Percentiles rank a stretch among this genome's conserved stretches.
phyloP scores from a whole-genome alignment of 2,113 vertebrate genomes.

The Eurystomus gularis region DNA sequence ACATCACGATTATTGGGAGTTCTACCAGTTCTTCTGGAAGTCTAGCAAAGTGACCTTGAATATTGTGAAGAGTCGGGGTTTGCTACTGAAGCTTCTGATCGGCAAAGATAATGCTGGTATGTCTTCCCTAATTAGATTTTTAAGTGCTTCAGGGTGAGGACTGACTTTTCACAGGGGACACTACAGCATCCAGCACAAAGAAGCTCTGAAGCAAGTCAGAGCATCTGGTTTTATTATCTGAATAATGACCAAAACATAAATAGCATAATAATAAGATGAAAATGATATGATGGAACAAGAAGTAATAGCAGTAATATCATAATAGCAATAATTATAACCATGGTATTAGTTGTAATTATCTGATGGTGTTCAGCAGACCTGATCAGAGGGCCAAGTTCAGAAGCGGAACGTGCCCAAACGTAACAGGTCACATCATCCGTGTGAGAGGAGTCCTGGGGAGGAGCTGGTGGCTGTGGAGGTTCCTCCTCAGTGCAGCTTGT shows the following conservation, averaged over 20 bases:
- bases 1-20: neutral
- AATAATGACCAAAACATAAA: neutral
- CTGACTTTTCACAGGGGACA: constrained; percentile 1
- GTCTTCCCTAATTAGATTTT: constrained; percentile 30
- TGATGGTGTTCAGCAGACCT: neutral
- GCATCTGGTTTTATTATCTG: constrained; percentile 7
- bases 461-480: neutral
- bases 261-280: neutral
- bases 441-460: neutral
- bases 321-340: neutral
- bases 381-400: neutral
- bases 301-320: neutral
- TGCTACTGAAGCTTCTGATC: neutral
- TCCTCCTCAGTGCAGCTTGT: neutral
- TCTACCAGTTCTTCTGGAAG: neutral
- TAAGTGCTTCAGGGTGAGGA: neutral
- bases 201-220: constrained; percentile 5
- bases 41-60: constrained; percentile 9
- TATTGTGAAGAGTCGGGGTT: neutral
- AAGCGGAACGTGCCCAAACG: rapidly evolving
- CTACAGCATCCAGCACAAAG: neutral
- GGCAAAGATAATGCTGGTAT: neutral
- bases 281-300: neutral
- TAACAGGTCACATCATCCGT: too few species aligned
- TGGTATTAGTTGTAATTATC: neutral